phyloP scores from a whole-genome alignment of 2,888 invertebrate species.

The Yponomeuta sedellus region DNA sequence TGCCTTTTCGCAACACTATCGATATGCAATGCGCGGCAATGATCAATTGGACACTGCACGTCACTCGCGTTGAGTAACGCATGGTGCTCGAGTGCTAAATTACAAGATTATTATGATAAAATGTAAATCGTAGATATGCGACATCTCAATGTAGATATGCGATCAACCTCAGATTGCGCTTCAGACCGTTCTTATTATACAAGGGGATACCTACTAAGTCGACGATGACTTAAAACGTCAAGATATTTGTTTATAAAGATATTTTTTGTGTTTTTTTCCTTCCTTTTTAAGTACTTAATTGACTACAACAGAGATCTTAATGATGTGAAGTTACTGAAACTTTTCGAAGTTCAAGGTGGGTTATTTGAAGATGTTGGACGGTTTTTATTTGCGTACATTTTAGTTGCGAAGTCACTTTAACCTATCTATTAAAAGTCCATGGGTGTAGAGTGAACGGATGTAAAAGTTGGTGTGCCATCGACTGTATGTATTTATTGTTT shows the following conservation, averaged over 20 bases:
- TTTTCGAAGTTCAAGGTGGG: not conserved
- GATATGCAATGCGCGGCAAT: slow-evolving; percentile 43
- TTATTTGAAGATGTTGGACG: not conserved
- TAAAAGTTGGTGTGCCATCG: no score
- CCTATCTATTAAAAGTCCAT: no score
- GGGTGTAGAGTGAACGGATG: no score
- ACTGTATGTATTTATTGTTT: no score
- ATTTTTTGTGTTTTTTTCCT: no score
- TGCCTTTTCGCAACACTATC: slow-evolving; percentile 49
- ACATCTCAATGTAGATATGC: not conserved
- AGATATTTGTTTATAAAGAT: no score
- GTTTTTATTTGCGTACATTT: not conserved
- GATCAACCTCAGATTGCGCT: no score
- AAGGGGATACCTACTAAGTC: no score
- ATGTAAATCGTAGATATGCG: not conserved
- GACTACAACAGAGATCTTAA: not conserved
- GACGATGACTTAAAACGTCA: no score
- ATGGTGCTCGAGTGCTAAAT: not conserved
- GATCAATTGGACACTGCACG: slow-evolving; percentile 44
- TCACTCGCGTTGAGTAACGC: slow-evolving; percentile 6
- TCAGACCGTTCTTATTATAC: no score
- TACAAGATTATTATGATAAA: not conserved
- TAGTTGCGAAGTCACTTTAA: no score
- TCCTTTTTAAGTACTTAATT: no score
- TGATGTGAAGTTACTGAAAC: not conserved